A percentile compares a stretch with the other conserved stretches of the same genome.
phyloP scores from a whole-genome alignment of 2,888 invertebrate genomes.

The Heliconius aoede region DNA sequence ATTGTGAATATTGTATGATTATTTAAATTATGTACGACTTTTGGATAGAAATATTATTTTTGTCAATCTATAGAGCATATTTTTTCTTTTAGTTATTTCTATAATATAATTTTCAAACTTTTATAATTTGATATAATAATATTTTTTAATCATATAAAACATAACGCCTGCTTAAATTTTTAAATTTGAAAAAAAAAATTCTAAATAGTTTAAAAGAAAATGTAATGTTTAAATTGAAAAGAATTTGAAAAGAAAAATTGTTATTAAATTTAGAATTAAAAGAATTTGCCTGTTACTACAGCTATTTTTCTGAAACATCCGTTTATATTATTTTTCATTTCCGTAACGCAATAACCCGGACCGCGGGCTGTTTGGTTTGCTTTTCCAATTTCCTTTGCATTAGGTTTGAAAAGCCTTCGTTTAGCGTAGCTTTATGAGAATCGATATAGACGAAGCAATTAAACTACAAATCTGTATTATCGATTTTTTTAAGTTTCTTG shows the following conservation, averaged over 20 bases:
- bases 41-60: not conserved
- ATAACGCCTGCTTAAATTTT: not conserved
- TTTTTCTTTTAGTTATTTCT: no score
- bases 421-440: constrained; percentile 36
- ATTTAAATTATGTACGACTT: constrained; percentile 1
- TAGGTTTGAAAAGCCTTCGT: constrained; percentile 55
- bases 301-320: constrained; percentile 40
- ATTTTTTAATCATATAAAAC: no score
- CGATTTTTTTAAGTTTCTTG: not conserved
- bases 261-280: not conserved
- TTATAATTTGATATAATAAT: no score
- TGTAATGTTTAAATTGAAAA: no score
- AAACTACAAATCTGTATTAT: not conserved
- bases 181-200: no score
- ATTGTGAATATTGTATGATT: not conserved
- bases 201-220: no score
- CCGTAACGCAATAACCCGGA: constrained; percentile 70
- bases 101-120: no score
- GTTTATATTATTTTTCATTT: constrained; percentile 66
- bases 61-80: no score
- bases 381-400: constrained; percentile 73
- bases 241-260: no score
- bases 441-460: constrained; percentile 22
- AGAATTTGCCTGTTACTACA: constrained; percentile 26
- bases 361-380: constrained; percentile 71